Evolutionary conservation across 2,888 invertebrate species (phyloP).

Genomic region (Drosophila pseudotakahashii): DNA sequence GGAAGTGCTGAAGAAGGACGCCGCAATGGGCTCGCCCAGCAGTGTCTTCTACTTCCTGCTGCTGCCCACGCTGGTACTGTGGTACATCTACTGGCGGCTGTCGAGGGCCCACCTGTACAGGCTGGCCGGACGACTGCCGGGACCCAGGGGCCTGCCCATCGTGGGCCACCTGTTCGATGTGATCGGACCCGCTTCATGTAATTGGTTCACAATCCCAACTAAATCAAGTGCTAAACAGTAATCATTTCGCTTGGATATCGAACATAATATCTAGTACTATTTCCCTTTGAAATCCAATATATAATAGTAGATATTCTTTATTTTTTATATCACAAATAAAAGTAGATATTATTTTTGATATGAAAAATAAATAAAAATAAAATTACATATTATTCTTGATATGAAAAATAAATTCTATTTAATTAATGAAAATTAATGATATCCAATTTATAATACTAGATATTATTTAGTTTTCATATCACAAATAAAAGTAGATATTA

Average conservation of each 20-base stretch:
- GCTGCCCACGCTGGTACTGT: slow-evolving; percentile 88
- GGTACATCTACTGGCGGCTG: slow-evolving; percentile 90
- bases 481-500: too few relatives aligned
- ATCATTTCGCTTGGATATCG: neutral
- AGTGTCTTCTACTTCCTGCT: slow-evolving; percentile 90
- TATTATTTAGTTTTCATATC: too few relatives aligned
- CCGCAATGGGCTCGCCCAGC: slow-evolving; percentile 85
- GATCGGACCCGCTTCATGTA: slow-evolving; percentile 90
- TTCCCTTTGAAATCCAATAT: too few relatives aligned
- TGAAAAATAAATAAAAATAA: too few relatives aligned
- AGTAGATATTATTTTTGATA: too few relatives aligned
- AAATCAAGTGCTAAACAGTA: neutral
- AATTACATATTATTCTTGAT: too few relatives aligned
- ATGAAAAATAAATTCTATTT: too few relatives aligned
- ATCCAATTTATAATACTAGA: too few relatives aligned
- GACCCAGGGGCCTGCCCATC: slow-evolving; percentile 89
- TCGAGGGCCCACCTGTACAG: slow-evolving; percentile 90
- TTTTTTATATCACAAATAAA: too few relatives aligned
- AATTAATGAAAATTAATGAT: too few relatives aligned
- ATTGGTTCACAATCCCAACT: neutral
- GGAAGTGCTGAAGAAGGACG: slow-evolving; percentile 82
- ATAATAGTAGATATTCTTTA: too few relatives aligned
- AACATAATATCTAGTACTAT: too few relatives aligned
- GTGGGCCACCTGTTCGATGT: slow-evolving; percentile 91
- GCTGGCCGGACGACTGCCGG: slow-evolving; percentile 89